Percentiles rank a stretch among this genome's conserved stretches.
phyloP scores from a whole-genome alignment of 1,140 invertebrate genomes.

The Rhysida immarginata region DNA sequence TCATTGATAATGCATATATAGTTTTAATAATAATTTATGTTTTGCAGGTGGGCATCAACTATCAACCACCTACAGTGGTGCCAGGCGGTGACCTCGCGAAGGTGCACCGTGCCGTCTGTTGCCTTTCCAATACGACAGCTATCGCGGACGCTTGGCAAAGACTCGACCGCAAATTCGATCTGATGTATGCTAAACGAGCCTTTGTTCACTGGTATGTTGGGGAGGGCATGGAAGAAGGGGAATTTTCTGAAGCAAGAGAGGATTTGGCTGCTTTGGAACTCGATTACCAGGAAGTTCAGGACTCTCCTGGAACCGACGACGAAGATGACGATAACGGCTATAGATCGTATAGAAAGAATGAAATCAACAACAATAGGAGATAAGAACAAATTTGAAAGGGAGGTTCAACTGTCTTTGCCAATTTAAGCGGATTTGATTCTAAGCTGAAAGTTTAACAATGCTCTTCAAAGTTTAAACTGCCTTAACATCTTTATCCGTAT shows the following conservation, averaged over 20 bases:
- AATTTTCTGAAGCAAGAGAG: conserved; percentile 40
- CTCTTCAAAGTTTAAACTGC: no score
- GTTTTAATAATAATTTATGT: no score
- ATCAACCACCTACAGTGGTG: conserved; percentile 39
- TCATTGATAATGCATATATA: no score
- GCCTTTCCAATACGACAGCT: conserved; percentile 51
- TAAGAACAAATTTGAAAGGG: no score
- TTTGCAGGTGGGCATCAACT: conserved; percentile 31
- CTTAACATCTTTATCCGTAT: no score
- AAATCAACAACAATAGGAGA: no score
- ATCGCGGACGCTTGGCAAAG: conserved; percentile 55
- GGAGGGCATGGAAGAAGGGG: conserved; percentile 29
- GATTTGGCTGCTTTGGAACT: conserved; percentile 36
- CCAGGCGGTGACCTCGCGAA: conserved; percentile 57
- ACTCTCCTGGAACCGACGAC: conserved; percentile 1
- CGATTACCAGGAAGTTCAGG: conserved; percentile 32
- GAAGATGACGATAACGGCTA: no score
- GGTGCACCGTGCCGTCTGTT: conserved; percentile 67
- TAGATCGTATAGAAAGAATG: no score
- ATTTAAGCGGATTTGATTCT: no score
- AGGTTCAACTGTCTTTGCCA: no score
- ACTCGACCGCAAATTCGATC: conserved; percentile 42
- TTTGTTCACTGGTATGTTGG: conserved; percentile 35
- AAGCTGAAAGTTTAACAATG: no score
- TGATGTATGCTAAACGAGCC: conserved; percentile 41